Conservation (phyloP, 2,888 invertebrate genomes). For the Mythimna vitellina region DNA sequence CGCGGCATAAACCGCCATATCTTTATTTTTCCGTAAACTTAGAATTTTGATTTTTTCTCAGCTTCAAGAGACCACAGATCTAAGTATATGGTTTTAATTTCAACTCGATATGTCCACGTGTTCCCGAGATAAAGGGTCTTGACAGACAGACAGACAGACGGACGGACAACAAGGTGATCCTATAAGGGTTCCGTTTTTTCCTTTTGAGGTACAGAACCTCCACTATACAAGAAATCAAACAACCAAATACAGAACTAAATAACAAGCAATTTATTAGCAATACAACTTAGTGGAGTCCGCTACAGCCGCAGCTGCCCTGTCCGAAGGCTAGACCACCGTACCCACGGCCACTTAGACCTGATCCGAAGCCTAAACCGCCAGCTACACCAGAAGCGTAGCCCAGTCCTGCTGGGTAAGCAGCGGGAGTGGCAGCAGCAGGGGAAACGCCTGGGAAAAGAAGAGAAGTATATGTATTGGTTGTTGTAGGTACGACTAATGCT, state of each 20-base stretch:
- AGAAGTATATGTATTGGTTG: background rate
- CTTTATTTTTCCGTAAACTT: too few species aligned
- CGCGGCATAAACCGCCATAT: too few species aligned
- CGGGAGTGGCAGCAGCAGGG: constrained; percentile 19
- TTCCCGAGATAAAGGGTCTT: too few species aligned
- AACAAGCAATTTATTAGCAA: constrained; percentile 39
- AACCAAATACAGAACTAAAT: constrained; percentile 34
- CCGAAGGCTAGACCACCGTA: constrained; percentile 23
- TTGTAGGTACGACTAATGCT: too few species aligned
- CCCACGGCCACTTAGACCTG: constrained; percentile 35
- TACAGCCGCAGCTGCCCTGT: constrained; percentile 18
- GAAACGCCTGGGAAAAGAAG: constrained; percentile 27
- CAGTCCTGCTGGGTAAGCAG: constrained; percentile 29
- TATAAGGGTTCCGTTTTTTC: too few species aligned
- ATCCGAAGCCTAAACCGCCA: constrained; percentile 19
- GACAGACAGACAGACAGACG: too few species aligned
- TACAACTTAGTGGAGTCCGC: constrained; percentile 22
- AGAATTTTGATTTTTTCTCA: too few species aligned
- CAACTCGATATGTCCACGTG: too few species aligned
- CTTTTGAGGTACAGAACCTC: too few species aligned
- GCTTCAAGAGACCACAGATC: too few species aligned
- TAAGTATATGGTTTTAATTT: too few species aligned
- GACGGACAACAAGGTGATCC: too few species aligned
- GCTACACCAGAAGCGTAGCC: constrained; percentile 15
- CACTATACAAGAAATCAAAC: constrained; percentile 18